phyloP scores from a whole-genome alignment of 2,888 invertebrate genomes.

The Thysanoteuthis rhombus region DNA sequence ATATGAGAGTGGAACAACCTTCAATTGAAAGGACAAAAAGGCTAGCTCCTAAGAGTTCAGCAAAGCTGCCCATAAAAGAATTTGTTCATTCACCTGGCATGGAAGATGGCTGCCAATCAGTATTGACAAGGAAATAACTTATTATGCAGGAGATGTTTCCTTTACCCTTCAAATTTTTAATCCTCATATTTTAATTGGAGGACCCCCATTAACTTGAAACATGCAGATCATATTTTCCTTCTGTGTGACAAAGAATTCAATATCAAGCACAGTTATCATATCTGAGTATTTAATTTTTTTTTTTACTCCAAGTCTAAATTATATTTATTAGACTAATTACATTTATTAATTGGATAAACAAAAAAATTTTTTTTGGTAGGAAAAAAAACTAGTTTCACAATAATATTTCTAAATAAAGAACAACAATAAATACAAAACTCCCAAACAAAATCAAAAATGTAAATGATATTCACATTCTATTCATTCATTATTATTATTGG shows the following conservation, averaged over 20 bases:
- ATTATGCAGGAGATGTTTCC: not conserved
- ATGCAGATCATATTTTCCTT: not conserved
- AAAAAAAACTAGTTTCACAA: not conserved
- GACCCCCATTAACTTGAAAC: not conserved
- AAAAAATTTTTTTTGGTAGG: not conserved
- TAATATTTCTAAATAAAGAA: not conserved
- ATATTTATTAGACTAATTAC: not conserved
- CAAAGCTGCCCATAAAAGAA: not conserved
- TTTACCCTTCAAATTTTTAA: not conserved
- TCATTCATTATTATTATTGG: not conserved
- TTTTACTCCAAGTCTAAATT: not conserved
- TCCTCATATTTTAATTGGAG: too few relatives aligned
- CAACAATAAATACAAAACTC: not conserved
- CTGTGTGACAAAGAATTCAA: not conserved
- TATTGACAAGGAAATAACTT: not conserved
- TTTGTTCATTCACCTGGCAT: not conserved
- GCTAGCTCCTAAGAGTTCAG: not conserved
- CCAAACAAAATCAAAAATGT: not conserved
- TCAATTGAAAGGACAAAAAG: not conserved
- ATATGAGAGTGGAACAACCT: not conserved
- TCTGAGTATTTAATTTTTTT: not conserved
- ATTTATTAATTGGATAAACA: not conserved
- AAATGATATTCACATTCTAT: not conserved
- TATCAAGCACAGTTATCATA: not conserved
- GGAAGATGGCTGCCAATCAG: not conserved